Conservation (phyloP, 1,140 invertebrate species). For the Phenacoccus solenopsis region DNA sequence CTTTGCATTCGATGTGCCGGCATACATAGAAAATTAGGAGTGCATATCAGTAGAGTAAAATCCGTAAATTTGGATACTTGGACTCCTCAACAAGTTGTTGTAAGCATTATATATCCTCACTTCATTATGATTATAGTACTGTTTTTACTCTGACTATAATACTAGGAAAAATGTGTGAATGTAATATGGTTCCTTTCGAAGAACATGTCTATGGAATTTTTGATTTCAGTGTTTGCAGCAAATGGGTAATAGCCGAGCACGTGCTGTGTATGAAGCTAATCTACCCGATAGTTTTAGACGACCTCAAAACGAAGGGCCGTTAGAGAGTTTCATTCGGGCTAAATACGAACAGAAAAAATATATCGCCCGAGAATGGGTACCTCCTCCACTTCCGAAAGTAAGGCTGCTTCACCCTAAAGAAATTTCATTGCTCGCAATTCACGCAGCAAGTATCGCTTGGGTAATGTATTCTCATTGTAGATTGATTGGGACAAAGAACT, state of each 20-base stretch:
- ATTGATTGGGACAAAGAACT: constrained; percentile 67
- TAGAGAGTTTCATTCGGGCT: constrained; percentile 89
- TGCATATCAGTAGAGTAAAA: constrained; percentile 96
- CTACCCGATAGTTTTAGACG: constrained; percentile 86
- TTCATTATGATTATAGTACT: too few relatives aligned
- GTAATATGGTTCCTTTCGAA: too few relatives aligned
- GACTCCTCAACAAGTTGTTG: constrained; percentile 94
- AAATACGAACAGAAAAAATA: constrained; percentile 99
- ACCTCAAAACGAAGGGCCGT: constrained; percentile 83
- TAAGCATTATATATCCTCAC: constrained; percentile 32
- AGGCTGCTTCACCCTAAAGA: too few relatives aligned
- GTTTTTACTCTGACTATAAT: too few relatives aligned
- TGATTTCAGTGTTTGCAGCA: constrained; percentile 70
- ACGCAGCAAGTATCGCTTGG: too few relatives aligned
- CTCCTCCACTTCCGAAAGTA: constrained; percentile 66
- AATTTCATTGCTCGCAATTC: too few relatives aligned
- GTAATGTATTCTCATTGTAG: constrained; percentile 27
- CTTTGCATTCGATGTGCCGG: constrained; percentile 95
- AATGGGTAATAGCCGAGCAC: constrained; percentile 93
- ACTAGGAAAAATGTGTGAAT: too few relatives aligned
- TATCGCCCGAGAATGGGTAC: constrained; percentile 91
- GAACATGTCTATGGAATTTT: too few relatives aligned
- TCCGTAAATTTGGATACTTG: constrained; percentile 95
- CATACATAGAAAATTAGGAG: constrained; percentile 93
- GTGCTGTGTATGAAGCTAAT: constrained; percentile 95